Conservation (phyloP, 2,113 vertebrate species). For the Xiphophorus hellerii region DNA sequence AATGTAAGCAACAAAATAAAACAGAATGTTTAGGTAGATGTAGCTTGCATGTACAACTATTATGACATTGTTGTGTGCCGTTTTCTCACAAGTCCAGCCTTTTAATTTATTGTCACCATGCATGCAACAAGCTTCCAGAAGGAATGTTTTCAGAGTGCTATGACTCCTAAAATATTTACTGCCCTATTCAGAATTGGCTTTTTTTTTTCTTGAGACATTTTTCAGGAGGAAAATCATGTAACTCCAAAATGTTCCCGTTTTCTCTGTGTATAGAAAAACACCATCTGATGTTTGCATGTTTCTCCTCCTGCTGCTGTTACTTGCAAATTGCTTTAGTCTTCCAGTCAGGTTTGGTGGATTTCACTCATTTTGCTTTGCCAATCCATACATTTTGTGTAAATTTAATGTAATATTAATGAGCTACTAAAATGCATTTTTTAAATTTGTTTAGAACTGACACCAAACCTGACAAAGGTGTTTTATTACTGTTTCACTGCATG, state of each 20-base stretch:
- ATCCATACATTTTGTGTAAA: conserved; percentile 35
- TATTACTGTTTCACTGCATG: conserved; percentile 29
- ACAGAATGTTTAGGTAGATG: not conserved
- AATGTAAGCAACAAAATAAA: not conserved
- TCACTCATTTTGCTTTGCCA: conserved; percentile 21
- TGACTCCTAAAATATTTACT: too few species aligned
- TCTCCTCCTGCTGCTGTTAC: conserved; percentile 6
- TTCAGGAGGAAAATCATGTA: too few species aligned
- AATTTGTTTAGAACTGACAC: not conserved
- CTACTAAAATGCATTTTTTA: conserved; percentile 12
- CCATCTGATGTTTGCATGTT: conserved; percentile 1
- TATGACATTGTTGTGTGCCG: not conserved
- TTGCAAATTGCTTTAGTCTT: conserved; percentile 11
- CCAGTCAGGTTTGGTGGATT: conserved; percentile 29
- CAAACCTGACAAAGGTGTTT: conserved; percentile 10
- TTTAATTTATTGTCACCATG: conserved; percentile 4
- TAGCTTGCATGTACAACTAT: not conserved
- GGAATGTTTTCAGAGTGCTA: not conserved
- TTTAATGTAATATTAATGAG: conserved; percentile 5
- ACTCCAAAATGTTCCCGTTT: too few species aligned
- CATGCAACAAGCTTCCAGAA: not conserved
- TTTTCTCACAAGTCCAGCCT: not conserved
- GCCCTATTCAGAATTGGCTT: too few species aligned
- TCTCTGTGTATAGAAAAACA: conserved; percentile 27
- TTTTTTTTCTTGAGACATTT: too few species aligned